These are phyloP conservation scores for Acleris literana DNA, from an alignment of 2,888 invertebrate species.

Conservation along the genomic window DNA sequence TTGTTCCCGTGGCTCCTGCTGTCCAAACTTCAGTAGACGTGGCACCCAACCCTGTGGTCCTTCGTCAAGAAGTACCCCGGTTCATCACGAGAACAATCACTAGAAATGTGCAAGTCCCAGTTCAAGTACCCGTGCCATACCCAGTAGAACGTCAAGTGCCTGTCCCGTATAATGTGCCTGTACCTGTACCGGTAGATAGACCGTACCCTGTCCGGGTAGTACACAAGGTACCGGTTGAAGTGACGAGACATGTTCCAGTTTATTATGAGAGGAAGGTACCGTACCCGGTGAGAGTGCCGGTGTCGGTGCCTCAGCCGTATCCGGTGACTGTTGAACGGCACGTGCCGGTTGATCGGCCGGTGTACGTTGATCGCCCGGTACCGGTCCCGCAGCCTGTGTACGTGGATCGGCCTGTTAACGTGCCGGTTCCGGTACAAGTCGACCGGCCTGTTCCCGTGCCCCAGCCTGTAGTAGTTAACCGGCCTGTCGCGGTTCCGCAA, in stretches of 20 bases:
- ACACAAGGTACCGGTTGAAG: slow-evolving; percentile 79
- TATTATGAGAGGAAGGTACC: slow-evolving; percentile 78
- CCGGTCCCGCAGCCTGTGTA: slow-evolving; percentile 80
- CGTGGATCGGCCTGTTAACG: slow-evolving; percentile 82
- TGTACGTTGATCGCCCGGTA: slow-evolving; percentile 82
- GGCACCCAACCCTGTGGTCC: slow-evolving; percentile 73
- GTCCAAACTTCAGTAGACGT: slow-evolving; percentile 71
- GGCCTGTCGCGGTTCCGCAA: slow-evolving; percentile 67
- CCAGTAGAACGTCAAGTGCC: slow-evolving; percentile 73
- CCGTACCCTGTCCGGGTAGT: slow-evolving; percentile 81
- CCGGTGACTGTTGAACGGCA: slow-evolving; percentile 84
- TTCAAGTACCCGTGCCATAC: slow-evolving; percentile 52
- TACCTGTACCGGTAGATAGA: slow-evolving; percentile 79
- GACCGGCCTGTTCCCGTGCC: slow-evolving; percentile 75
- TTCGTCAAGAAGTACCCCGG: slow-evolving; percentile 74
- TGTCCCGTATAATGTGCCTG: slow-evolving; percentile 78
- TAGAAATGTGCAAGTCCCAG: slow-evolving; percentile 70
- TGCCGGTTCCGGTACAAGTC: slow-evolving; percentile 84
- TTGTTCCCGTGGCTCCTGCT: slow-evolving; percentile 43
- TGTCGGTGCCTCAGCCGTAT: slow-evolving; percentile 82
- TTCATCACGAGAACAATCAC: slow-evolving; percentile 76
- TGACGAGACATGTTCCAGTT: slow-evolving; percentile 75
- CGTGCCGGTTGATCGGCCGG: slow-evolving; percentile 83
- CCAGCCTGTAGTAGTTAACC: slow-evolving; percentile 54
- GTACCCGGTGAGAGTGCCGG: slow-evolving; percentile 80